Conservation (phyloP, 2,797 vertebrate species). For the Peromyscus attwateri region DNA sequence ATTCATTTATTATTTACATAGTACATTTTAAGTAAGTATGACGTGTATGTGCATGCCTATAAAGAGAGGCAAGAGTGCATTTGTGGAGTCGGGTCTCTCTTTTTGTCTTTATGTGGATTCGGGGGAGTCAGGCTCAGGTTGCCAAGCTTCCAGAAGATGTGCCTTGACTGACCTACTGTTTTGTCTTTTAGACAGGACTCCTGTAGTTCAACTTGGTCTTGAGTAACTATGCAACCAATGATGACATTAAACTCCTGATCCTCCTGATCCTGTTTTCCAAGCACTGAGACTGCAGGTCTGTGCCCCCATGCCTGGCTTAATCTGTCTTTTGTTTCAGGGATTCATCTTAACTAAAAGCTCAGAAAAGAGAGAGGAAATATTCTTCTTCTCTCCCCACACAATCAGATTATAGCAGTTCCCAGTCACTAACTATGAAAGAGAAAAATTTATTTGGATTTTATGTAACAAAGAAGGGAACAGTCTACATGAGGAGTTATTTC, state of each 20-base stretch:
- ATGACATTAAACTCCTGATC: background rate
- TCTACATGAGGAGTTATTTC: constrained; percentile 29
- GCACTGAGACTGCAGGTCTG: background rate
- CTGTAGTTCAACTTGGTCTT: background rate
- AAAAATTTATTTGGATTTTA: constrained; percentile 34
- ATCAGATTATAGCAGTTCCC: background rate
- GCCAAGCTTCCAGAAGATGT: background rate
- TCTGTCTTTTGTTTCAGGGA: background rate
- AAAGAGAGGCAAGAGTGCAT: background rate
- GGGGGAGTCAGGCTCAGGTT: background rate
- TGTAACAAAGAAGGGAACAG: background rate
- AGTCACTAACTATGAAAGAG: background rate
- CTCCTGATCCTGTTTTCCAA: background rate
- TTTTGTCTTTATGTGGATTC: background rate
- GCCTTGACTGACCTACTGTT: background rate
- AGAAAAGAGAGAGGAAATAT: background rate
- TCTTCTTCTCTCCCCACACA: background rate
- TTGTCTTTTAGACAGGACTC: background rate
- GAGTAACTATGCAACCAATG: background rate
- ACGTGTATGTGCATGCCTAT: no score
- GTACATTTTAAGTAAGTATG: background rate
- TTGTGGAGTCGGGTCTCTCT: background rate
- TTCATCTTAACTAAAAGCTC: background rate
- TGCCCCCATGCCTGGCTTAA: background rate
- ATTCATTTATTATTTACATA: no score